A percentile compares a stretch with the other conserved stretches of the same genome.
These are phyloP conservation scores for Prunella strophiata DNA, from an alignment of 2,797 vertebrate species.

Conservation along the genomic window DNA sequence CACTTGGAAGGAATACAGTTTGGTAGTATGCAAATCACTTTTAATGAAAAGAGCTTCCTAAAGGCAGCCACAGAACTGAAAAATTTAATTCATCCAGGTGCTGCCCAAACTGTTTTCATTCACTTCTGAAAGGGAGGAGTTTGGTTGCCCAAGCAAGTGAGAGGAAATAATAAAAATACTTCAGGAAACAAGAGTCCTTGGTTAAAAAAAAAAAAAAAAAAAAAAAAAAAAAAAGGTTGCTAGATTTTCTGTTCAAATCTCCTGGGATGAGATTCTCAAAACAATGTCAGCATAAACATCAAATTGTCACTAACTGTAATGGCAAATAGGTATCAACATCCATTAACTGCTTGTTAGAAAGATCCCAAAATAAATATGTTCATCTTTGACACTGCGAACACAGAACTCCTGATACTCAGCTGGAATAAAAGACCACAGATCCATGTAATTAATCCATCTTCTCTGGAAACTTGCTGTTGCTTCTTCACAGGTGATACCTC, in stretches of 20 bases:
- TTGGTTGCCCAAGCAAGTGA: neutral
- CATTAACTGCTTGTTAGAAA: neutral
- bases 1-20: neutral
- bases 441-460: neutral
- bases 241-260: neutral
- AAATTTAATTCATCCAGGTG: constrained; percentile 4
- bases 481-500: neutral
- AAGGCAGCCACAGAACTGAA: neutral
- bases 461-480: neutral
- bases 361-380: neutral
- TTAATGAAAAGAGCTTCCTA: constrained; percentile 13
- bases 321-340: neutral
- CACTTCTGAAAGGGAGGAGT: neutral
- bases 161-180: neutral
- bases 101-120: neutral
- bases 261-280: neutral
- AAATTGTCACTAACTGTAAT: neutral
- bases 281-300: neutral
- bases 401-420: neutral
- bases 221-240: neutral
- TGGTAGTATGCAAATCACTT: constrained; percentile 12
- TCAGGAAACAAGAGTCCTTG: neutral
- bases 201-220: neutral
- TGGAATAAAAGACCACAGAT: neutral
- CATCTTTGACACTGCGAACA: neutral